Evolutionary conservation across 2,797 vertebrate species (phyloP).

Genomic region (Hemibagrus guttatus): DNA sequence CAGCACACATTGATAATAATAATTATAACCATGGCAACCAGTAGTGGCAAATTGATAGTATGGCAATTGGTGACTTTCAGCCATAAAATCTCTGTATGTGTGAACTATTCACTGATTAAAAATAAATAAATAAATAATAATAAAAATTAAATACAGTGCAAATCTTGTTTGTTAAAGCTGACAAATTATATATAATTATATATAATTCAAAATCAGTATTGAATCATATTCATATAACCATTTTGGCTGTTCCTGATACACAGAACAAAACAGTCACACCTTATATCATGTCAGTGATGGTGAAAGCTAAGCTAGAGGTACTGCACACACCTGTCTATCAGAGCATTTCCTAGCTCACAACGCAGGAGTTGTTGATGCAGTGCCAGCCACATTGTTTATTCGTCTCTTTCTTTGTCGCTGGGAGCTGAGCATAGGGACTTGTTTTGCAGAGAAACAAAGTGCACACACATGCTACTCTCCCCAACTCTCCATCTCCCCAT

Average conservation of each 20-base stretch:
- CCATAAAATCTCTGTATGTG: background rate
- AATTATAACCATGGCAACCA: too few species aligned
- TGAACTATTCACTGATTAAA: background rate
- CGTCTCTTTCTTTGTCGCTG: conserved; percentile 17
- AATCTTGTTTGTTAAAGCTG: background rate
- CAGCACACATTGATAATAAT: too few species aligned
- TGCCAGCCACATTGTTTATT: conserved; percentile 39
- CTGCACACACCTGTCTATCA: background rate
- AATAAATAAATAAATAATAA: background rate
- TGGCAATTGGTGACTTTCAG: too few species aligned
- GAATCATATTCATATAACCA: background rate
- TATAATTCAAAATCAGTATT: background rate
- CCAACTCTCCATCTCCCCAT: conserved; percentile 10
- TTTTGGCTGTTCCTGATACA: background rate
- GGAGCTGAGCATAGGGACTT: conserved; percentile 27
- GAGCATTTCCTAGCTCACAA: background rate
- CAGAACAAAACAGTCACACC: background rate
- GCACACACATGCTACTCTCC: conserved; percentile 8
- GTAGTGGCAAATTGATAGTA: too few species aligned
- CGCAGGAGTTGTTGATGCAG: background rate
- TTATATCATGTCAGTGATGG: background rate
- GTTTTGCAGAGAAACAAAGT: conserved; percentile 43
- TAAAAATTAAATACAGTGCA: background rate
- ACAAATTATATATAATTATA: background rate
- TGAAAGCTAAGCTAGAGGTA: background rate